Evolutionary conservation across 2,113 vertebrate genomes (phyloP).

Genomic region (Apistogramma diplotaenia): DNA sequence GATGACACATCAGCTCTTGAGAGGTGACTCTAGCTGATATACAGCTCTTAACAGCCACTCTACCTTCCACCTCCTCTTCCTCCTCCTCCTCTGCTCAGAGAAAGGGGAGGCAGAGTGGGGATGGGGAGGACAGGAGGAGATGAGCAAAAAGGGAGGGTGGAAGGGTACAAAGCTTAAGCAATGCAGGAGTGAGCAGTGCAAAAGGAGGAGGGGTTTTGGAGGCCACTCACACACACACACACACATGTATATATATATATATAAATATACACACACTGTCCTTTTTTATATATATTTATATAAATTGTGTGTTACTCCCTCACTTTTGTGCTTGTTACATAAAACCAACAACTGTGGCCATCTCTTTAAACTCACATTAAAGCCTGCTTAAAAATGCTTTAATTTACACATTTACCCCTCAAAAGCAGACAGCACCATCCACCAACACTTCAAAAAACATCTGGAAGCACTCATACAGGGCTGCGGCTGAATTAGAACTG

Average conservation of each 20-base stretch:
- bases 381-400: neutral
- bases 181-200: conserved; percentile 40
- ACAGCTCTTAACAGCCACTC: conserved; percentile 43
- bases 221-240: neutral
- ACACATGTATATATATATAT: no score
- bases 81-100: neutral
- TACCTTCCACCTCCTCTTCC: conserved; percentile 4
- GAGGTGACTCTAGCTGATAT: conserved; percentile 44
- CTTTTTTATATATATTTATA: no score
- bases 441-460: conserved; percentile 4
- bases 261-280: no score
- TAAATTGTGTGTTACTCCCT: no score
- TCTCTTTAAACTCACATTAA: neutral
- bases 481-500: neutral
- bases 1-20: conserved; percentile 39
- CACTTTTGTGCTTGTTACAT: neutral
- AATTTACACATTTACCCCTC: neutral
- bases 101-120: neutral
- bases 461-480: neutral
- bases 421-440: neutral
- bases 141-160: neutral
- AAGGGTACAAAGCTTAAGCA: conserved; percentile 19
- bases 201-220: conserved; percentile 7
- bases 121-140: neutral
- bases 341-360: neutral